Evolutionary conservation across 2,888 invertebrate genomes (phyloP).

Genomic region (Drosophila demipolita): DNA sequence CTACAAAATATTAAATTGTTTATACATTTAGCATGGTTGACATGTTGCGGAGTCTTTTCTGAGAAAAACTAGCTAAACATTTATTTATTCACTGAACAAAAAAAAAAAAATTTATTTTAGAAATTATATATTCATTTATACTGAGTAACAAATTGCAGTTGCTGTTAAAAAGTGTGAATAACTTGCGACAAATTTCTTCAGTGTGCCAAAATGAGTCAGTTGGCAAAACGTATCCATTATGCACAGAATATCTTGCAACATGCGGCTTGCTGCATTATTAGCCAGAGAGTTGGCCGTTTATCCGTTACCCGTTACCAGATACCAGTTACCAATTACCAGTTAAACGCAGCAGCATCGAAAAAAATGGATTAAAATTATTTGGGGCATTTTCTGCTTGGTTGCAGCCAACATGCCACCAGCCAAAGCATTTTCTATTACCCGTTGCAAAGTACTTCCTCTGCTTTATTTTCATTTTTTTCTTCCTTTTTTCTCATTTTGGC

Average conservation of each 20-base stretch:
- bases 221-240: conserved; percentile 60
- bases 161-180: neutral
- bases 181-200: neutral
- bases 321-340: conserved; percentile 18
- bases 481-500: conserved; percentile 18
- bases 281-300: conserved; percentile 54
- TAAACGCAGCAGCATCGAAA: conserved; percentile 15
- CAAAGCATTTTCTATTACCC: conserved; percentile 52
- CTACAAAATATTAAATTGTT: neutral
- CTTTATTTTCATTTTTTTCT: conserved; percentile 12
- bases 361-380: conserved; percentile 62
- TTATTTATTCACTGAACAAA: neutral
- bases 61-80: neutral
- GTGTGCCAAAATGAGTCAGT: conserved; percentile 24
- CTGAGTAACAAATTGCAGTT: neutral
- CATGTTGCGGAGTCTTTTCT: neutral
- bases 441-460: conserved; percentile 34
- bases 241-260: conserved; percentile 52
- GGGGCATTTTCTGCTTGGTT: conserved; percentile 71
- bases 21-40: neutral
- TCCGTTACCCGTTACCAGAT: conserved; percentile 32
- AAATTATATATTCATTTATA: neutral
- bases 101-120: neutral
- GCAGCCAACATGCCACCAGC: conserved; percentile 44
- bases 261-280: conserved; percentile 70